Conservation (phyloP, 2,113 vertebrate genomes). For the Carettochelys insculpta region DNA sequence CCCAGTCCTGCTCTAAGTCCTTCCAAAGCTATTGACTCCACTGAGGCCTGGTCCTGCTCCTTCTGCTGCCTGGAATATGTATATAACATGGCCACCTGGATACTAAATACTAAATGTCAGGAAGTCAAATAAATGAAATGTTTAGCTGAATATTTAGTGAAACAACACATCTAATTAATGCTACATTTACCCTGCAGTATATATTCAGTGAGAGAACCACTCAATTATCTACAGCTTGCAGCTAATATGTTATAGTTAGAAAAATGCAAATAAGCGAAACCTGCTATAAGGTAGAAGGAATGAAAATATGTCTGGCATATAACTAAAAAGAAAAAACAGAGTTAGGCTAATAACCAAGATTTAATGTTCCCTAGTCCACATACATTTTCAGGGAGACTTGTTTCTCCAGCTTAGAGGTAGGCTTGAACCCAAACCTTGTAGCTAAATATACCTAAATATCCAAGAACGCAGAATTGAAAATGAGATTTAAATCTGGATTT, state of each 20-base stretch:
- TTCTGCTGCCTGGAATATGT: not conserved
- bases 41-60: not conserved
- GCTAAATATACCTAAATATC: not conserved
- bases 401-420: not conserved
- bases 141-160: slow-evolving; percentile 3
- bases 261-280: slow-evolving; percentile 31
- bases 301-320: not conserved
- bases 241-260: not conserved
- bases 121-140: not conserved
- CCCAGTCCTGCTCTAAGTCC: not conserved
- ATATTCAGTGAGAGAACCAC: slow-evolving; percentile 24
- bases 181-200: not conserved
- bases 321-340: not conserved
- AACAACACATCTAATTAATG: not conserved
- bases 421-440: not conserved
- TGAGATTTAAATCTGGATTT: not conserved
- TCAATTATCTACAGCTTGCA: slow-evolving; percentile 20
- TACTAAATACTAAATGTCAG: not conserved
- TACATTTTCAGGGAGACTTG: not conserved
- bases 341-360: not conserved
- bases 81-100: not conserved
- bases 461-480: not conserved
- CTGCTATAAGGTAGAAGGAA: not conserved
- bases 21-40: not conserved
- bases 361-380: not conserved